These are phyloP conservation scores for Alectura lathami DNA, from an alignment of 2,113 vertebrate species.

Conservation along the genomic window DNA sequence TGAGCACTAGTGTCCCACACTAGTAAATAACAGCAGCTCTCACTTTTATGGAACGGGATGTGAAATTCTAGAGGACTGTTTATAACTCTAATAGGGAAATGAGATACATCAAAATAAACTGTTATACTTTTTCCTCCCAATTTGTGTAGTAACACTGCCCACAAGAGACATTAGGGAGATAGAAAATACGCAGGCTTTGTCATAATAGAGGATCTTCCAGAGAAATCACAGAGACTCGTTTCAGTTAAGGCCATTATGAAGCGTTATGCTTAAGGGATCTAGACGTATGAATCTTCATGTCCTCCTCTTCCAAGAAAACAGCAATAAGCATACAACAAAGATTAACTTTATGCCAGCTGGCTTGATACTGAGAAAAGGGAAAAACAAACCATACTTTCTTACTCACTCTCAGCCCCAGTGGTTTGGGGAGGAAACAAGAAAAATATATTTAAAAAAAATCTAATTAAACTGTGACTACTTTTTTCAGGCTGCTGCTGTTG, in stretches of 20 bases:
- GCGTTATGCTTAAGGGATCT: neutral
- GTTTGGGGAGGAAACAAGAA: neutral
- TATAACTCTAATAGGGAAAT: neutral
- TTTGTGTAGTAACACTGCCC: neutral
- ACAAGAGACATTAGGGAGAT: neutral
- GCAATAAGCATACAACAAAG: constrained; percentile 39
- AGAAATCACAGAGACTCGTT: neutral
- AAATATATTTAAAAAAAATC: neutral
- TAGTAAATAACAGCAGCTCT: neutral
- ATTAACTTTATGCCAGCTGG: constrained; percentile 14
- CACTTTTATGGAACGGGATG: neutral
- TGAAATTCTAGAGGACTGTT: neutral
- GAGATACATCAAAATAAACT: constrained; percentile 1
- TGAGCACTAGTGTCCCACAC: neutral
- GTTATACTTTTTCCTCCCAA: neutral
- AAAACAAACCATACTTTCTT: neutral
- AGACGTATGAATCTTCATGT: neutral
- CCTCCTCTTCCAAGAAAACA: neutral
- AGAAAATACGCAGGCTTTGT: neutral
- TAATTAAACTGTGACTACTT: constrained; percentile 3
- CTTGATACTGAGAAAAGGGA: neutral
- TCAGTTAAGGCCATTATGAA: neutral
- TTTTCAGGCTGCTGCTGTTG: neutral
- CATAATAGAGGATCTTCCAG: neutral
- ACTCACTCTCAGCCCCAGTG: neutral